phyloP scores from a whole-genome alignment of 2,113 vertebrate species.

The Ophthalmotilapia sp. region DNA sequence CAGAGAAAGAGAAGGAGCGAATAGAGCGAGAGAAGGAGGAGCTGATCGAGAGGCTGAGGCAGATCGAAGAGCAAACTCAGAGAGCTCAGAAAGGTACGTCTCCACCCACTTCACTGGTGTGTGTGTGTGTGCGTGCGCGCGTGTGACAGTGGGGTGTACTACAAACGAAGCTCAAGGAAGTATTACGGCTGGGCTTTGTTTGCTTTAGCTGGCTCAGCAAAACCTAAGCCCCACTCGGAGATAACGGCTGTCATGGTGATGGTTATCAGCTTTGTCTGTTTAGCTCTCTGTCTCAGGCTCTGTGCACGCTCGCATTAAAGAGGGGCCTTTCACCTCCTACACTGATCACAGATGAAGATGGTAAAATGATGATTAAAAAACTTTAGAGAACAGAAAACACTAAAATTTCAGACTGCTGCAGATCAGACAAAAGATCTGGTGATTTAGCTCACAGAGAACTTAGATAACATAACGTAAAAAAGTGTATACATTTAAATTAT shows the following conservation, averaged over 20 bases:
- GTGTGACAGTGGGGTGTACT: not conserved
- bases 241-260: not conserved
- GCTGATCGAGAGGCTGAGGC: constrained; percentile 86
- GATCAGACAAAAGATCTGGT: not conserved
- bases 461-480: not conserved
- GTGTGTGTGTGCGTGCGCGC: not conserved
- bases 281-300: not conserved
- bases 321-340: not conserved
- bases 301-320: not conserved
- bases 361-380: no score
- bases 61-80: constrained; percentile 94
- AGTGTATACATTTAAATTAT: not conserved
- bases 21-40: constrained; percentile 96
- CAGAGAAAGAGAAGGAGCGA: constrained; percentile 93
- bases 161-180: not conserved
- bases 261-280: not conserved
- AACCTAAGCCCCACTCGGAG: not conserved
- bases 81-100: constrained; percentile 89
- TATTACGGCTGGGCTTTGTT: not conserved
- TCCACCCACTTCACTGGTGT: not conserved
- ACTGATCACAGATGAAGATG: not conserved
- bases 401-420: not conserved
- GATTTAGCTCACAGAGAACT: not conserved
- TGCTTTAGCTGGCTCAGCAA: not conserved
- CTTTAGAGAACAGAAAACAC: not conserved